These are phyloP conservation scores for Chymomyza costata DNA, from an alignment of 1,140 invertebrate genomes.

Conservation along the genomic window DNA sequence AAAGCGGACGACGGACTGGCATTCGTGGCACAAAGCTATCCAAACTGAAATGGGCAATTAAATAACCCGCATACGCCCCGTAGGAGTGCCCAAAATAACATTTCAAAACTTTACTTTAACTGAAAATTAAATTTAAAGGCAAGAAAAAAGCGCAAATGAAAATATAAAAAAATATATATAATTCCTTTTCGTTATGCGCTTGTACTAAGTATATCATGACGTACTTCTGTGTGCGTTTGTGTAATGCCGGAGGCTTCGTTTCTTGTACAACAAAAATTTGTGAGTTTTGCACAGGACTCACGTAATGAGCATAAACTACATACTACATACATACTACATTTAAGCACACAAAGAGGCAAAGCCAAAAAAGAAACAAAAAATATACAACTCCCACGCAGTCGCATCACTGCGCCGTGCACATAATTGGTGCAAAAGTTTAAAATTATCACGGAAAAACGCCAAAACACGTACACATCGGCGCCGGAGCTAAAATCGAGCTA, in stretches of 20 bases:
- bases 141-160: too few species aligned
- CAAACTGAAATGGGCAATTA: conserved; percentile 46
- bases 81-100: conserved; percentile 15
- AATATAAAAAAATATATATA: conserved; percentile 41
- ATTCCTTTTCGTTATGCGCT: conserved; percentile 36
- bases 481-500: conserved; percentile 57
- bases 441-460: conserved; percentile 70
- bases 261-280: conserved; percentile 71
- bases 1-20: too few species aligned
- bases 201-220: too few species aligned
- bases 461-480: conserved; percentile 66
- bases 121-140: conserved; percentile 68
- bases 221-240: conserved; percentile 23
- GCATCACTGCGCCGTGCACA: conserved; percentile 64
- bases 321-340: too few species aligned
- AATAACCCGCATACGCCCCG: conserved; percentile 51
- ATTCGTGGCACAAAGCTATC: too few species aligned
- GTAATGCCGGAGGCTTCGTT: conserved; percentile 54
- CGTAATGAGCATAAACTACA: conserved; percentile 72
- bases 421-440: conserved; percentile 72
- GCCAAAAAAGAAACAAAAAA: too few species aligned
- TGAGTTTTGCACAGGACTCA: conserved; percentile 65
- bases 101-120: too few species aligned
- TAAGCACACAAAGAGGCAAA: too few species aligned
- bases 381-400: too few species aligned